Conservation (phyloP, 1,140 invertebrate genomes). For the Drosophila takahashii region DNA sequence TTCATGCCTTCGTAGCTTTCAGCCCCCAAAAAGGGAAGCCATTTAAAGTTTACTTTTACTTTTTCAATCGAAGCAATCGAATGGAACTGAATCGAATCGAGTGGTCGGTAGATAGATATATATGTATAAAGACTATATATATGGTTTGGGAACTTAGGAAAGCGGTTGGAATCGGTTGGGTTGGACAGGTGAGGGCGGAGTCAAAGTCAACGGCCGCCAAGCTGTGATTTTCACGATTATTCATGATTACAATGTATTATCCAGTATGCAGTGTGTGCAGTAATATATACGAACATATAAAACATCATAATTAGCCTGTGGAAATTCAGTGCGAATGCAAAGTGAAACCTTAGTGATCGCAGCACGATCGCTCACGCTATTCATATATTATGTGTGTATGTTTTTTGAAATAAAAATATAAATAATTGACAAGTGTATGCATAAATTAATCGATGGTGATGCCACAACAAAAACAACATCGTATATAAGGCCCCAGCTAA, state of each 20-base stretch:
- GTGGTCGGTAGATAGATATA: not conserved
- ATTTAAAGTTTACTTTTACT: constrained; percentile 53
- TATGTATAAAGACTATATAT: not conserved
- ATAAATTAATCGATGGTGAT: constrained; percentile 48
- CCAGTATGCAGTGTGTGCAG: constrained; percentile 29
- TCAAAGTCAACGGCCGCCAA: constrained; percentile 55
- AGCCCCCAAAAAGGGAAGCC: constrained; percentile 48
- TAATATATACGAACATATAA: constrained; percentile 28
- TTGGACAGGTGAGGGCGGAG: constrained; percentile 19
- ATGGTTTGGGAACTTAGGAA: constrained; percentile 12
- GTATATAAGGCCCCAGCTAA: constrained; percentile 28
- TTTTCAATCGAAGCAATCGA: constrained; percentile 32
- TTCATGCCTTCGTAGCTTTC: constrained; percentile 9
- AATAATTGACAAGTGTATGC: constrained; percentile 30
- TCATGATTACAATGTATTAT: constrained; percentile 29
- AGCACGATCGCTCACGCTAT: constrained; percentile 40
- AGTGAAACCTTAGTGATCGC: constrained; percentile 67
- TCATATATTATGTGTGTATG: constrained; percentile 6
- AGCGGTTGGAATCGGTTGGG: constrained; percentile 22
- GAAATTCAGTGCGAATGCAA: constrained; percentile 74
- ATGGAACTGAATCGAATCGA: constrained; percentile 6
- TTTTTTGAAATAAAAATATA: constrained; percentile 11
- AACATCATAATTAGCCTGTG: constrained; percentile 60
- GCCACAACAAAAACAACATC: constrained; percentile 31
- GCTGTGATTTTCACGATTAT: constrained; percentile 41